These are phyloP conservation scores for Prosapia bicincta DNA, from an alignment of 2,888 invertebrate species.

Conservation along the genomic window DNA sequence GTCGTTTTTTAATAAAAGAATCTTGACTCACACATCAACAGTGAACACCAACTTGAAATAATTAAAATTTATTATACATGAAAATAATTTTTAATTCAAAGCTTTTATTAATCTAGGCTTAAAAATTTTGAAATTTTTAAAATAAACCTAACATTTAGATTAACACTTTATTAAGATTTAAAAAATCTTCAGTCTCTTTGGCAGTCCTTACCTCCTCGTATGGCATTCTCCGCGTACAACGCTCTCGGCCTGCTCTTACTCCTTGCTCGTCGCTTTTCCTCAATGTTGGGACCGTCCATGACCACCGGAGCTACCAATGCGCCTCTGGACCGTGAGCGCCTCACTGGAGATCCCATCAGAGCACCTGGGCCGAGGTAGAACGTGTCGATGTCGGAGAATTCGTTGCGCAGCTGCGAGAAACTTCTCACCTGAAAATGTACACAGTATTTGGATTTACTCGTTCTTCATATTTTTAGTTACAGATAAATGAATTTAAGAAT, in stretches of 20 bases:
- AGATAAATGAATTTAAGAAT: no score
- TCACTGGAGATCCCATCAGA: slow-evolving; percentile 55
- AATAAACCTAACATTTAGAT: no score
- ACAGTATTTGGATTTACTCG: no score
- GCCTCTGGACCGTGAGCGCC: slow-evolving; percentile 60
- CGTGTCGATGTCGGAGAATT: slow-evolving; percentile 87
- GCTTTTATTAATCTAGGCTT: no score
- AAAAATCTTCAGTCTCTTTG: neutral
- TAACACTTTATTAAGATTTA: no score
- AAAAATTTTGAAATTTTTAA: no score
- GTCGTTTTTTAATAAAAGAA: no score
- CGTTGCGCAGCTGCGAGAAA: slow-evolving; percentile 89
- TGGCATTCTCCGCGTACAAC: slow-evolving; percentile 63
- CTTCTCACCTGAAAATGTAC: slow-evolving; percentile 87
- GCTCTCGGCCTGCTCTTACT: slow-evolving; percentile 85
- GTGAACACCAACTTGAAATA: no score
- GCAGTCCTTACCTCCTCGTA: neutral
- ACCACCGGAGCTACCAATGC: slow-evolving; percentile 40
- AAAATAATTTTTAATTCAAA: no score
- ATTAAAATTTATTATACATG: no score
- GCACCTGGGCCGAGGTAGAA: slow-evolving; percentile 63
- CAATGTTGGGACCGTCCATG: slow-evolving; percentile 37
- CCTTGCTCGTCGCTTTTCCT: slow-evolving; percentile 59
- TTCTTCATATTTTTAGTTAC: no score
- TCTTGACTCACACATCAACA: no score